phyloP scores from a whole-genome alignment of 2,888 invertebrate species.

The Uloborus plumipes region DNA sequence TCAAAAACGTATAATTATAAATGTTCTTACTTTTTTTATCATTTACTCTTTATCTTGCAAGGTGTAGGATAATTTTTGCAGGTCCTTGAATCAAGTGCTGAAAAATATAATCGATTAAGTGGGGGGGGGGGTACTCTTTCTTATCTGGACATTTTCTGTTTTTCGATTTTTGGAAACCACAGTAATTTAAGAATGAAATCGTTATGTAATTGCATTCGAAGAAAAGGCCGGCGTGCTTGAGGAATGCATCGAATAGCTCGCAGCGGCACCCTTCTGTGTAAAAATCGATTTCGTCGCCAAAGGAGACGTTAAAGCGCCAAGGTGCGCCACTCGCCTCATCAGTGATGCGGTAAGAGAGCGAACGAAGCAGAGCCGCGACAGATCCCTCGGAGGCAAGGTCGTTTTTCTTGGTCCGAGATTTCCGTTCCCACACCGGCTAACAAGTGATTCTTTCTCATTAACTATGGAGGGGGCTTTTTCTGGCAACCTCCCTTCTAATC shows the following conservation, averaged over 20 bases:
- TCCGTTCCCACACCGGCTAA: conserved; percentile 38
- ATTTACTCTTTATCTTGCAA: no score
- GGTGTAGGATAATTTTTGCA: no score
- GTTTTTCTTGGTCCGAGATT: conserved; percentile 42
- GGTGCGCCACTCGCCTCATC: neutral
- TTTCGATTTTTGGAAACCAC: no score
- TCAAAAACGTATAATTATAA: no score
- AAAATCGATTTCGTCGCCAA: conserved; percentile 5
- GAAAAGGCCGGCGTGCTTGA: no score
- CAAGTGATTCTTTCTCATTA: conserved; percentile 61
- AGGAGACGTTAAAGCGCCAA: conserved; percentile 4
- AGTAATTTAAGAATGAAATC: neutral
- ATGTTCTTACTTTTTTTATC: no score
- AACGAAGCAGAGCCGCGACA: conserved; percentile 24
- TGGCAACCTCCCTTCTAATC: conserved; percentile 56
- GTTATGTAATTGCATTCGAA: conserved; percentile 6
- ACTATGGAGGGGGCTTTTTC: conserved; percentile 41
- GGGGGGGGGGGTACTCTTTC: no score
- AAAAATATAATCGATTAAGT: no score
- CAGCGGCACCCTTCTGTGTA: no score
- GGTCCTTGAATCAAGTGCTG: no score
- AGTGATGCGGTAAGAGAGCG: conserved; percentile 20
- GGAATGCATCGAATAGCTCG: no score
- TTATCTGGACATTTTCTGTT: no score
- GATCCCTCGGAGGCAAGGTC: conserved; percentile 52